These are phyloP conservation scores for Scaptomyza hsui DNA, from an alignment of 1,140 invertebrate genomes.

Conservation along the genomic window DNA sequence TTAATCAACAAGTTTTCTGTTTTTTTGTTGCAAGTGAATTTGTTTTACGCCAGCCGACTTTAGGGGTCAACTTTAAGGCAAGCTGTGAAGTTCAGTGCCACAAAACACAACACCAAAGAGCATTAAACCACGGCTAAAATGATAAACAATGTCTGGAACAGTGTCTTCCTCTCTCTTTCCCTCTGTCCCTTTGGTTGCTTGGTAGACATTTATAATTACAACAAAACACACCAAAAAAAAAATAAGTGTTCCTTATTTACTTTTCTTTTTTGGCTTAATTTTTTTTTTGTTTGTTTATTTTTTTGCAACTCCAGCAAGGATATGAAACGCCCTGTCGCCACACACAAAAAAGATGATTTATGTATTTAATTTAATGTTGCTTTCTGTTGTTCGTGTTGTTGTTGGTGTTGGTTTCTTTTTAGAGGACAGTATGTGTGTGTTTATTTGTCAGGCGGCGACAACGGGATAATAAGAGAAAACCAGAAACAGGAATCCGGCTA, in stretches of 20 bases:
- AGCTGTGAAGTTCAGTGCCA: constrained; percentile 17
- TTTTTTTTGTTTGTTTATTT: constrained; percentile 19
- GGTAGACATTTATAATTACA: constrained; percentile 74
- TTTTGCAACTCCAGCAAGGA: constrained; percentile 27
- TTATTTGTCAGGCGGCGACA: constrained; percentile 80
- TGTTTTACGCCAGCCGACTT: constrained; percentile 5
- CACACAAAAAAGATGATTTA: constrained; percentile 75
- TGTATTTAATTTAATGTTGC: constrained; percentile 78
- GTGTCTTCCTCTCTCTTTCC: constrained; percentile 9
- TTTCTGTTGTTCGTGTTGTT: constrained; percentile 17
- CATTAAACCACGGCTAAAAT: constrained; percentile 50
- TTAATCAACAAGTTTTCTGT: constrained; percentile 34
- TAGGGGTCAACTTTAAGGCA: constrained; percentile 19
- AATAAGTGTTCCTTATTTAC: constrained; percentile 33
- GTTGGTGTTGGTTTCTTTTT: constrained; percentile 36
- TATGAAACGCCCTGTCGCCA: constrained; percentile 54
- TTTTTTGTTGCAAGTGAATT: constrained; percentile 3
- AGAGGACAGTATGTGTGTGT: constrained; percentile 60
- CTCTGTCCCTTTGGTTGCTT: background rate
- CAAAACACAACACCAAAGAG: constrained; percentile 24
- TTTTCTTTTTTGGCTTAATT: constrained; percentile 21
- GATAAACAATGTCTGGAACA: constrained; percentile 61
- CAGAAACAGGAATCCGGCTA: constrained; percentile 33
- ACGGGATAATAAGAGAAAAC: constrained; percentile 73
- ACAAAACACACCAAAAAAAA: constrained; percentile 30